Evolutionary conservation across 2,113 vertebrate species (phyloP).

Genomic region (Genyomyrus donnyi): DNA sequence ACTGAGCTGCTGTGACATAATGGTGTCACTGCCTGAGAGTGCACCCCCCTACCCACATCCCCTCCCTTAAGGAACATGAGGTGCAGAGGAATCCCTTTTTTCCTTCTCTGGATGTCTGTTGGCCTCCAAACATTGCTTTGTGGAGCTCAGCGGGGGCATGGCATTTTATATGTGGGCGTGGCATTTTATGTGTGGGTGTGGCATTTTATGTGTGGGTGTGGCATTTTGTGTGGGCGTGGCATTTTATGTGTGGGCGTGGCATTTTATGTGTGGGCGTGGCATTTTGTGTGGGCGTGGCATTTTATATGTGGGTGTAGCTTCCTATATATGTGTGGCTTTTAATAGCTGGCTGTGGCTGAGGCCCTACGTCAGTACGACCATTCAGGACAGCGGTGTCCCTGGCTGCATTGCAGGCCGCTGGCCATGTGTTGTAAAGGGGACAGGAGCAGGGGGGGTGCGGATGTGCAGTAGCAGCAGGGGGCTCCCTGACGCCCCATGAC

Average conservation of each 20-base stretch:
- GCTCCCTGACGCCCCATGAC: neutral
- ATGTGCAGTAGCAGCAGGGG: neutral
- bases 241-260: neutral
- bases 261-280: neutral
- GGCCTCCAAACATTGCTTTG: neutral
- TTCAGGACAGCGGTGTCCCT: neutral
- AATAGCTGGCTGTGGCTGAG: neutral
- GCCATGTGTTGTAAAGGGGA: neutral
- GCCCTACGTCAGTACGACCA: neutral
- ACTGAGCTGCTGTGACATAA: slow-evolving; percentile 44
- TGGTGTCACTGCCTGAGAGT: slow-evolving; percentile 36
- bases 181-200: neutral
- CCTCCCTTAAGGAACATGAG: neutral
- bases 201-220: neutral
- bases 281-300: neutral
- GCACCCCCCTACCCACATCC: slow-evolving; percentile 15
- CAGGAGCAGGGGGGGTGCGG: neutral
- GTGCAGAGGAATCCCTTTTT: neutral
- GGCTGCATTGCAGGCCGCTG: neutral
- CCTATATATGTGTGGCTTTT: slow-evolving; percentile 9
- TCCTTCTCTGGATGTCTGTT: neutral
- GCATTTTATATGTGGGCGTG: neutral
- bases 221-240: too few relatives aligned
- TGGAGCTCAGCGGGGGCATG: neutral
- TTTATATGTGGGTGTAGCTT: neutral